Conservation (phyloP, 2,113 vertebrate genomes). For the Deroptyus accipitrinus region DNA sequence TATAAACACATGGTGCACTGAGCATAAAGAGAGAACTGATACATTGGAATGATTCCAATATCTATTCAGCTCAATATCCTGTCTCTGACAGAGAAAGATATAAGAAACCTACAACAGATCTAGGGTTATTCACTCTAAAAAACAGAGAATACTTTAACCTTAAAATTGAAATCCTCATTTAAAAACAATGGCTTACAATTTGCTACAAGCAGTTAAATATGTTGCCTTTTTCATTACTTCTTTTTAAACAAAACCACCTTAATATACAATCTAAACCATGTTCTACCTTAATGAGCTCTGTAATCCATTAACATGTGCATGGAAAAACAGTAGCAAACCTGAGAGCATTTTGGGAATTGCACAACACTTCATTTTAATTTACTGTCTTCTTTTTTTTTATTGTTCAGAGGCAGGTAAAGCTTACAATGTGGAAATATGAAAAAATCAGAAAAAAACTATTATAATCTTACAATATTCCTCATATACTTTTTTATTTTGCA, state of each 20-base stretch:
- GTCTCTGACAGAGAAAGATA: neutral
- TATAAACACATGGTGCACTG: neutral
- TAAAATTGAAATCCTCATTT: neutral
- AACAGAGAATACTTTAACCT: neutral
- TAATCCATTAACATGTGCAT: neutral
- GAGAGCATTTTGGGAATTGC: neutral
- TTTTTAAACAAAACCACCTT: neutral
- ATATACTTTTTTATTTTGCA: neutral
- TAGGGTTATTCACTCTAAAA: neutral
- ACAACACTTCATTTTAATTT: neutral
- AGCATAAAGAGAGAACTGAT: neutral
- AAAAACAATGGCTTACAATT: neutral
- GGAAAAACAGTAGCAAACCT: neutral
- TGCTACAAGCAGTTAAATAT: neutral
- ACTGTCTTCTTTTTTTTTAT: neutral
- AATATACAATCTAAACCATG: neutral
- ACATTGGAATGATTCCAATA: neutral
- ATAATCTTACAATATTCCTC: neutral
- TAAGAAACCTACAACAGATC: neutral
- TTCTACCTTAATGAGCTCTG: neutral
- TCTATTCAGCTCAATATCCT: neutral
- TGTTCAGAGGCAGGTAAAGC: neutral
- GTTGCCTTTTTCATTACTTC: neutral
- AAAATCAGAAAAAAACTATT: neutral
- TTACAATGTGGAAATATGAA: neutral